Evolutionary conservation across 1,140 invertebrate genomes (phyloP).

Genomic region (Penaeus indicus): DNA sequence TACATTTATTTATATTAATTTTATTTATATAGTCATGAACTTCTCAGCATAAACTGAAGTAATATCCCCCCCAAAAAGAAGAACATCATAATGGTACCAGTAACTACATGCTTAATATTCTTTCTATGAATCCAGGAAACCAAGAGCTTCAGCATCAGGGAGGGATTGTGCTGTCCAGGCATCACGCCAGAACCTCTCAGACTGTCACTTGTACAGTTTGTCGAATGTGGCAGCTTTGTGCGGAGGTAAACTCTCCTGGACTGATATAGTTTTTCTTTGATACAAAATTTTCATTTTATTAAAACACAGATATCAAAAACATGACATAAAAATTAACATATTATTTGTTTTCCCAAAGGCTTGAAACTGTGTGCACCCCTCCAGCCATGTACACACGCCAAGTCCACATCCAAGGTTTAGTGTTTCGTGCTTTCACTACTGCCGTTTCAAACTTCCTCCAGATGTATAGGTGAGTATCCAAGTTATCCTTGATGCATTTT

Average conservation of each 20-base stretch:
- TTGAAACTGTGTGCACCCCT: constrained; percentile 36
- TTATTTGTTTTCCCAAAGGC: constrained; percentile 12
- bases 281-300: neutral
- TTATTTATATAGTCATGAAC: no score
- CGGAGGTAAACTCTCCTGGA: constrained; percentile 21
- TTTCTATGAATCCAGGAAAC: neutral
- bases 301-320: no score
- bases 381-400: constrained; percentile 41
- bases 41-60: no score
- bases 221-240: constrained; percentile 43
- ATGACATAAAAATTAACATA: neutral
- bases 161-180: constrained; percentile 33
- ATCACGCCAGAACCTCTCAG: constrained; percentile 42
- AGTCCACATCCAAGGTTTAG: constrained; percentile 27
- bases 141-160: constrained; percentile 17
- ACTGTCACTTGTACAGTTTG: constrained; percentile 28
- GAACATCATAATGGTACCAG: no score
- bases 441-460: constrained; percentile 49
- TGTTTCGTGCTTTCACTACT: constrained; percentile 39
- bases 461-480: constrained; percentile 30
- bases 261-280: neutral
- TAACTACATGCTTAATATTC: neutral
- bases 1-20: no score
- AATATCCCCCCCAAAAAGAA: no score
- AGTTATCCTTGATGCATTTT: neutral